Percentiles rank a stretch among this genome's conserved stretches.
These are phyloP conservation scores for Cetoscarus ocellatus DNA, from an alignment of 2,797 vertebrate species.

Conservation along the genomic window DNA sequence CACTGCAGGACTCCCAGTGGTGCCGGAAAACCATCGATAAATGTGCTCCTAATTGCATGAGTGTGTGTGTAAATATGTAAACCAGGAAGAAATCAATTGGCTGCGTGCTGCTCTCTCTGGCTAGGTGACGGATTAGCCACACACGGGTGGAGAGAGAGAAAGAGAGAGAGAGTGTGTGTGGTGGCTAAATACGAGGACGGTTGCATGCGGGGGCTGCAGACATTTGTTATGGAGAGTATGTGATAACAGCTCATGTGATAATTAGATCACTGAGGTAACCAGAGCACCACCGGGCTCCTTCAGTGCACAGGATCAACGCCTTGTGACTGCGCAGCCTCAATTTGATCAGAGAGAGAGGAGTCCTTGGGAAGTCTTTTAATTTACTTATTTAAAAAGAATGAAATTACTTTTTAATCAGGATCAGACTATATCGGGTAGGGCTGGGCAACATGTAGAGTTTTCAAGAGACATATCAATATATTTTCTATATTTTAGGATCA, in stretches of 20 bases:
- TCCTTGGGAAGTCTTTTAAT: constrained; percentile 64
- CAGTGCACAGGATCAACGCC: constrained; percentile 31
- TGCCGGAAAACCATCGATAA: constrained; percentile 70
- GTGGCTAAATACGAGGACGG: constrained; percentile 47
- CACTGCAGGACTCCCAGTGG: constrained; percentile 60
- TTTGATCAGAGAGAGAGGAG: constrained; percentile 45
- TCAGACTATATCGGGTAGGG: constrained; percentile 30
- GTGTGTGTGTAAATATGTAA: constrained; percentile 82
- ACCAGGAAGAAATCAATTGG: constrained; percentile 76
- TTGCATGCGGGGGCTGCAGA: constrained; percentile 23
- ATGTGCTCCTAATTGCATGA: constrained; percentile 75
- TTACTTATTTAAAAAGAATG: constrained; percentile 3
- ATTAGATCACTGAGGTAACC: constrained; percentile 72
- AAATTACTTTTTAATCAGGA: constrained; percentile 27
- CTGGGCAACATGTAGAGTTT: no score
- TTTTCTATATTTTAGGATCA: no score
- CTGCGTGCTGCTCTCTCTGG: constrained; percentile 67
- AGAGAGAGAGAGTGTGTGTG: constrained; percentile 19
- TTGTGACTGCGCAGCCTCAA: constrained; percentile 45
- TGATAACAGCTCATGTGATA: constrained; percentile 65
- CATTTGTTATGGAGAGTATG: constrained; percentile 59
- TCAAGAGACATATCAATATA: no score
- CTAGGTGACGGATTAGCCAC: constrained; percentile 74
- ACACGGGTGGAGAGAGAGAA: constrained; percentile 42
- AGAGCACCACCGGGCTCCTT: constrained; percentile 38